Base-by-base conservation (phyloP, 1,140 invertebrate species). In the Antheraea pernyi region DNA sequence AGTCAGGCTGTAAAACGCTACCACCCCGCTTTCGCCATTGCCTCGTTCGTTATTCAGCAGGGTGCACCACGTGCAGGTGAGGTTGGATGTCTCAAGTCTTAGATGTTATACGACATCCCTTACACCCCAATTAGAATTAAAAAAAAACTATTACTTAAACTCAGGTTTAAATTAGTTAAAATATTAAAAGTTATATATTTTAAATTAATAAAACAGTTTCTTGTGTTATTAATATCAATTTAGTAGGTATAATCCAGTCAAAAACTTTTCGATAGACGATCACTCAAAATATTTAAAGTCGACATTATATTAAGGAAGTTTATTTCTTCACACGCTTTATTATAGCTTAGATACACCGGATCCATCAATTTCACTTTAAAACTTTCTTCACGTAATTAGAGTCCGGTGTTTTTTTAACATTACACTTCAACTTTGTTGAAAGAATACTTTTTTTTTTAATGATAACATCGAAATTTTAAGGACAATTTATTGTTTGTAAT, bases 311-410 rank as follows among this genome's bases (percentile, higher is more conserved):
- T 16, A 53, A n/a, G 46, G 46, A 53, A 53, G 16, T 16, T 53
- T 53, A 16, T 53, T 53, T 13, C 59, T 19, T 19, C 59, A 22
- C 16, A 22, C 59, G 19, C 19, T 36, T 61, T 22, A 19, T 61
- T 61, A 22, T 61, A 16, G 16, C 46, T 53, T 7, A 16, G 16
- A 16, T 53, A 53, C 16, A 53, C 46, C 46, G 46, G 7, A 58
- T 48, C 62, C 81, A 82, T 86, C 82, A 82, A 84, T 84, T 76
- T 79, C 68, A 81, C 82, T 86, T 80, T 77, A 61, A 75, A 74
- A 60, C 67, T 78, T 77, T 46, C 10, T 70, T 63, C 16, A 10
- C 1, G 18, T 61, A 13, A 61, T 61, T 61, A 3, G 59, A 22
- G 30, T 36, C 13, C 22, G 19, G 19, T 19, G 19, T 61, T 42